Percentiles rank a stretch among this genome's conserved stretches.
These are phyloP conservation scores for Stenurella melanura DNA, from an alignment of 2,888 invertebrate species.

Conservation along the genomic window DNA sequence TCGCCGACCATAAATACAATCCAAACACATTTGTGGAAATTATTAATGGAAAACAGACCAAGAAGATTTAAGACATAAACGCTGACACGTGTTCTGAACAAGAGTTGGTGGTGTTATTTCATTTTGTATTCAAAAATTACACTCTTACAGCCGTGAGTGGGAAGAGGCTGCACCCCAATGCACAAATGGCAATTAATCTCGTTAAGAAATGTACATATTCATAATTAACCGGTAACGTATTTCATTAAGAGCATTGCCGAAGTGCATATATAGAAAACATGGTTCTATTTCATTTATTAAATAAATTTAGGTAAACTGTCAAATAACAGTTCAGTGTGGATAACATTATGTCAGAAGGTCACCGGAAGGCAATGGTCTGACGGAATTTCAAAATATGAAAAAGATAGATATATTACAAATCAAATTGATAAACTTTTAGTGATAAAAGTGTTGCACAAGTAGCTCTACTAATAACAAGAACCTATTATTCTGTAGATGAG, in stretches of 20 bases:
- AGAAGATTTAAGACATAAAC: neutral
- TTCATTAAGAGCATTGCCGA: neutral
- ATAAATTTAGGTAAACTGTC: no score
- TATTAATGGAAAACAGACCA: neutral
- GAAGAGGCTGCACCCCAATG: conserved; percentile 20
- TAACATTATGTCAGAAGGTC: no score
- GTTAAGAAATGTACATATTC: conserved; percentile 14
- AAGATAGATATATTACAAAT: no score
- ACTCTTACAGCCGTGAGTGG: conserved; percentile 13
- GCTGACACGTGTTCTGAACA: conserved; percentile 10
- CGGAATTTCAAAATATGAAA: no score
- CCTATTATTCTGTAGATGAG: no score
- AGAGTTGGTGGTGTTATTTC: conserved; percentile 15
- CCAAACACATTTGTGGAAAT: neutral
- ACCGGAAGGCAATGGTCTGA: no score
- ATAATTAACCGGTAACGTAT: neutral
- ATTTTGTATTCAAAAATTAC: neutral
- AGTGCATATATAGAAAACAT: neutral
- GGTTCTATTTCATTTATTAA: no score
- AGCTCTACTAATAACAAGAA: no score
- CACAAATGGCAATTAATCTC: conserved; percentile 24
- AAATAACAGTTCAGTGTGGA: no score
- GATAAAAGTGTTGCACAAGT: no score
- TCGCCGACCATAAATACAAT: neutral
- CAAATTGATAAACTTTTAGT: no score